Conservation (phyloP, 2,797 vertebrate species). For the Melanotaenia pygmaea region DNA sequence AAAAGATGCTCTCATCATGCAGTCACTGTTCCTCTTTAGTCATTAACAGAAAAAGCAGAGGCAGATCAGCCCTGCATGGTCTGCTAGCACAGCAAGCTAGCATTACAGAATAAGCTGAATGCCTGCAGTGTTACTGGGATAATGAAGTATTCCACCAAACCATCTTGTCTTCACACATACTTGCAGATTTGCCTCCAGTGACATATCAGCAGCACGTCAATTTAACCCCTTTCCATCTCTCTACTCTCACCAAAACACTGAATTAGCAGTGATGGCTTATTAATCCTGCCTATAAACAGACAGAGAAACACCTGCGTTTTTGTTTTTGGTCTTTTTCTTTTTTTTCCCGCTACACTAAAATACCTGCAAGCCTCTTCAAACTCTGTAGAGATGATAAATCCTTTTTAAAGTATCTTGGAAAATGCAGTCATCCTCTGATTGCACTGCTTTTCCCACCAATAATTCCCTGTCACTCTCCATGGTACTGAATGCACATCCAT, state of each 20-base stretch:
- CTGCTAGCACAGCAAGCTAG: neutral
- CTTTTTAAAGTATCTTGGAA: neutral
- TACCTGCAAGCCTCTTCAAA: neutral
- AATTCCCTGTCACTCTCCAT: slow-evolving; percentile 22
- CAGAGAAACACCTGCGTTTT: neutral
- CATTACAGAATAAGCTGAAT: no score
- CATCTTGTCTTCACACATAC: neutral
- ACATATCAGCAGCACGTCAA: neutral
- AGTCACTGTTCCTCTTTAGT: neutral
- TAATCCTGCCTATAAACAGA: neutral
- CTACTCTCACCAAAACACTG: no score
- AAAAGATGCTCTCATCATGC: neutral
- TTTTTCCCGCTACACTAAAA: neutral
- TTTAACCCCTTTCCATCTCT: neutral
- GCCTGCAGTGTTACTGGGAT: neutral
- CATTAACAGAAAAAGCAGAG: neutral
- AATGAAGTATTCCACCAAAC: neutral
- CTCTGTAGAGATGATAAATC: neutral
- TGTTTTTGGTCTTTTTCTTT: no score
- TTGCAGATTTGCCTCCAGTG: neutral
- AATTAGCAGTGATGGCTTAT: no score
- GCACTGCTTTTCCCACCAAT: neutral
- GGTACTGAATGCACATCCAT: slow-evolving; percentile 4
- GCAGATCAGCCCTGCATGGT: neutral
- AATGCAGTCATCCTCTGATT: slow-evolving; percentile 13